A percentile compares a stretch with the other conserved stretches of the same genome.
Evolutionary conservation across 2,113 vertebrate genomes (phyloP).

Genomic region (Raja brachyura): DNA sequence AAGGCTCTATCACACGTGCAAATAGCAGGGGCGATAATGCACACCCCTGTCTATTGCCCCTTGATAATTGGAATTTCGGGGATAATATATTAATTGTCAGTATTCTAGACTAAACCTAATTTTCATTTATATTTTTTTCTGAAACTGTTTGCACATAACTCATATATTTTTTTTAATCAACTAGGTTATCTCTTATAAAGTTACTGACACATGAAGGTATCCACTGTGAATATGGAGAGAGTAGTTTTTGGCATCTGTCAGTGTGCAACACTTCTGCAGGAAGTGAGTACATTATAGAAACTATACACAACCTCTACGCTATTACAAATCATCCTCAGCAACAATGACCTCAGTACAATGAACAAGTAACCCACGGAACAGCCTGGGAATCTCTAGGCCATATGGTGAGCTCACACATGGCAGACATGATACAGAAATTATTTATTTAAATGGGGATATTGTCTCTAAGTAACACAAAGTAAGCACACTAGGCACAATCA

Average conservation of each 20-base stretch:
- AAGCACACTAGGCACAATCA: not conserved
- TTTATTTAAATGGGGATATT: not conserved
- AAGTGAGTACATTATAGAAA: not conserved
- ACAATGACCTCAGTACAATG: not conserved
- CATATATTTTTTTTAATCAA: not conserved
- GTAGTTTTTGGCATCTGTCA: not conserved
- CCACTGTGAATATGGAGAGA: not conserved
- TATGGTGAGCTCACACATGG: not conserved
- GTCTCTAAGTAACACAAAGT: not conserved
- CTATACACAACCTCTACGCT: not conserved
- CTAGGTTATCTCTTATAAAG: not conserved
- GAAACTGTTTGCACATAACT: not conserved
- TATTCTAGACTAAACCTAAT: not conserved
- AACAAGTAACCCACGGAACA: too few relatives aligned
- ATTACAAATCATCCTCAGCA: not conserved
- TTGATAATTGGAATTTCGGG: too few relatives aligned
- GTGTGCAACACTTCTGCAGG: not conserved
- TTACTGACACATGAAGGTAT: not conserved
- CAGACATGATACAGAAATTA: not conserved
- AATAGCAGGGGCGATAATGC: too few relatives aligned
- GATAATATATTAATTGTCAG: too few relatives aligned
- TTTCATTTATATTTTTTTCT: not conserved
- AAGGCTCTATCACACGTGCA: too few relatives aligned
- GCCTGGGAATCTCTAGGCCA: not conserved
- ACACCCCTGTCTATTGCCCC: too few relatives aligned